Evolutionary conservation across 2,113 vertebrate genomes (phyloP).

Genomic region (Capreolus pygargus): DNA sequence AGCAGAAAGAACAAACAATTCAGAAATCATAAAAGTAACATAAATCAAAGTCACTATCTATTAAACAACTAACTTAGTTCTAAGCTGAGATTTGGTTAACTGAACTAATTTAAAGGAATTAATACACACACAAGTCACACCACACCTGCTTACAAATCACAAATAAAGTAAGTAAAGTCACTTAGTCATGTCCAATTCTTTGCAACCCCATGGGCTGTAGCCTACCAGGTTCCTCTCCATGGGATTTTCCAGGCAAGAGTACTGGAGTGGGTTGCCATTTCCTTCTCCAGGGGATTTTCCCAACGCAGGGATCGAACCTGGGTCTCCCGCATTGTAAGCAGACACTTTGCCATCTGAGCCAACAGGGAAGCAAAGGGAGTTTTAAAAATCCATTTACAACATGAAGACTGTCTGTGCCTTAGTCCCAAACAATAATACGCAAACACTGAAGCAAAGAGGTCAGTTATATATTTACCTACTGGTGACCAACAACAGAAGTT

Average conservation of each 20-base stretch:
- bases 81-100: not conserved
- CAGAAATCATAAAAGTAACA: constrained; percentile 15
- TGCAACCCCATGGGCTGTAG: no score
- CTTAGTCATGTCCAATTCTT: no score
- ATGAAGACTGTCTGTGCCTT: constrained; percentile 32
- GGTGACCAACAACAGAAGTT: constrained; percentile 3
- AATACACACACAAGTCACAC: not conserved
- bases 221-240: no score
- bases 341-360: no score
- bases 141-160: constrained; percentile 6
- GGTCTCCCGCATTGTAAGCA: no score
- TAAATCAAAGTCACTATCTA: not conserved
- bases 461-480: not conserved
- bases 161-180: not conserved
- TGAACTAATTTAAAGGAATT: constrained; percentile 32
- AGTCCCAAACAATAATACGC: not conserved
- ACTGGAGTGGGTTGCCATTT: no score
- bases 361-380: not conserved
- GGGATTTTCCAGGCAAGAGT: no score
- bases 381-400: constrained; percentile 10
- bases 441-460: constrained; percentile 23
- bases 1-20: not conserved
- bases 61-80: constrained; percentile 25
- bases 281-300: no score
- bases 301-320: no score